Conservation (phyloP, 2,888 invertebrate species). For the Troides aeacus region DNA sequence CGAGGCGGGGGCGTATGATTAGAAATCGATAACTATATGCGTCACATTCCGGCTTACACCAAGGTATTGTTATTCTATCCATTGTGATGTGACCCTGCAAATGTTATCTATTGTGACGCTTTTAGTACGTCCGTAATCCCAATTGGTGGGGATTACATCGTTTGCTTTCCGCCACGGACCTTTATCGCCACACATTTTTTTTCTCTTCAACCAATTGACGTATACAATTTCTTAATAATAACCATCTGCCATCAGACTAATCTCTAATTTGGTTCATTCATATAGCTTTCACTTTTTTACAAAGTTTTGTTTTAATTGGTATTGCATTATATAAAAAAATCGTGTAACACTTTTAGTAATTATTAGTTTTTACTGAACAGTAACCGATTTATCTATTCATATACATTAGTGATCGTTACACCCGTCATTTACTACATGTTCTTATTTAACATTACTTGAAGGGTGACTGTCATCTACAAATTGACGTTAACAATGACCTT, state of each 20-base stretch:
- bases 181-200: constrained; percentile 37
- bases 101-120: constrained; percentile 58
- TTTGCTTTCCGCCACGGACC: constrained; percentile 37
- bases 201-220: constrained; percentile 30
- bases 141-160: constrained; percentile 63
- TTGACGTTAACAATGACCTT: too few species aligned
- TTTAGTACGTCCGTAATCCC: constrained; percentile 67
- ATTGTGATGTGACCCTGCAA: constrained; percentile 57
- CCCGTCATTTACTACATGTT: too few species aligned
- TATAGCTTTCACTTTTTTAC: background rate
- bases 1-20: constrained; percentile 66
- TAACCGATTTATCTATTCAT: too few species aligned
- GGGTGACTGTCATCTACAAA: too few species aligned
- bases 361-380: too few species aligned
- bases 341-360: too few species aligned
- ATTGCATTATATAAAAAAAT: too few species aligned
- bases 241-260: constrained; percentile 11
- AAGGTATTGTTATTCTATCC: constrained; percentile 58
- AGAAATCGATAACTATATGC: constrained; percentile 73
- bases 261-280: constrained; percentile 4
- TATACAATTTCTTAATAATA: constrained; percentile 18
- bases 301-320: background rate
- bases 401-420: too few species aligned
- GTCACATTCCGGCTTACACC: constrained; percentile 62
- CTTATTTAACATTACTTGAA: too few species aligned